Evolutionary conservation across 2,113 vertebrate species (phyloP).

Genomic region (Castor canadensis): DNA sequence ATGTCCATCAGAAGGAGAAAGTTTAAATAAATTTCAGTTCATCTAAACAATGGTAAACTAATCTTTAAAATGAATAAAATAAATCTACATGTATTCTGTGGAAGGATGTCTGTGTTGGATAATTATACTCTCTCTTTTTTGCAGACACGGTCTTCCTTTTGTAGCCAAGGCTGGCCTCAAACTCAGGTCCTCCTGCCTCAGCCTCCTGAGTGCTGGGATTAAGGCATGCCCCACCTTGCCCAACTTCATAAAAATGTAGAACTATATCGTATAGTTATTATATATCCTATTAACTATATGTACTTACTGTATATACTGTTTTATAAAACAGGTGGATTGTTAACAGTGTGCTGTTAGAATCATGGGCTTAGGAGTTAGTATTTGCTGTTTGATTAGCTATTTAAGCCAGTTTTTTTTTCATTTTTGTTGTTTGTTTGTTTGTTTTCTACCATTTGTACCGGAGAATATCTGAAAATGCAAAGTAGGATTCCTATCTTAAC

Average conservation of each 20-base stretch:
- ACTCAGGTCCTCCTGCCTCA: too few relatives aligned
- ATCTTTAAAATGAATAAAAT: not conserved
- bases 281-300: too few relatives aligned
- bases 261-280: too few relatives aligned
- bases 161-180: too few relatives aligned
- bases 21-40: not conserved
- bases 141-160: too few relatives aligned
- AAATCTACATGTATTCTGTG: not conserved
- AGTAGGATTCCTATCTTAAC: slow-evolving; percentile 7
- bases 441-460: not conserved
- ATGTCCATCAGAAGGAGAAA: not conserved
- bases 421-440: too few relatives aligned
- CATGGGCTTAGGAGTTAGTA: not conserved
- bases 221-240: too few relatives aligned
- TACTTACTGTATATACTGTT: too few relatives aligned
- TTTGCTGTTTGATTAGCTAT: not conserved
- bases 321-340: not conserved
- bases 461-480: slow-evolving; percentile 37
- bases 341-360: not conserved
- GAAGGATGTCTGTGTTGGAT: not conserved
- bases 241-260: too few relatives aligned
- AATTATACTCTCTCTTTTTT: not conserved
- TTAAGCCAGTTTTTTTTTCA: slow-evolving; percentile 13
- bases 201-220: too few relatives aligned
- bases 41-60: not conserved